phyloP scores from a whole-genome alignment of 1,140 invertebrate genomes.

The Drosophila malerkotliana region DNA sequence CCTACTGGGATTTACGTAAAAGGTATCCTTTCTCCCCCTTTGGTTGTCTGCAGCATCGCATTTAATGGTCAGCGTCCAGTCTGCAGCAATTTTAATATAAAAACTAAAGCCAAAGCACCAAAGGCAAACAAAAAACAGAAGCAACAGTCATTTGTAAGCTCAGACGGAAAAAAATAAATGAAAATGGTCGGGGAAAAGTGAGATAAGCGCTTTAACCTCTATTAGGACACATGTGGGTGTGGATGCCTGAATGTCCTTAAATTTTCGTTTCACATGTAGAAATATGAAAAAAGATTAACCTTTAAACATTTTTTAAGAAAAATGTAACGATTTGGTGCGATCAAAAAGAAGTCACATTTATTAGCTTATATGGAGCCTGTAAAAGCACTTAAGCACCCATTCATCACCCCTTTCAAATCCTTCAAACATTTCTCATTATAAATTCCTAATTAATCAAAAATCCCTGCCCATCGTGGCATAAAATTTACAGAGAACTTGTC shows the following conservation, averaged over 20 bases:
- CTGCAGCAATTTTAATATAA: constrained; percentile 77
- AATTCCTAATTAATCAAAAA: constrained; percentile 69
- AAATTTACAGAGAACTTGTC: constrained; percentile 62
- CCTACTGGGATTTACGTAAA: constrained; percentile 77
- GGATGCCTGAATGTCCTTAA: constrained; percentile 4
- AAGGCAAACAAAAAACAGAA: constrained; percentile 49
- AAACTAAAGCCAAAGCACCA: constrained; percentile 61
- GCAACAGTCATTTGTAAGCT: constrained; percentile 60
- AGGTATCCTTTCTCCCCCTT: constrained; percentile 51
- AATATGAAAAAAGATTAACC: neutral
- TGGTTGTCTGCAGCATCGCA: constrained; percentile 56
- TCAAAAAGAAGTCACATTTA: neutral
- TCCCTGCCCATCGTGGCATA: constrained; percentile 55
- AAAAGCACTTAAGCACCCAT: constrained; percentile 25
- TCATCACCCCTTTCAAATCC: constrained; percentile 6
- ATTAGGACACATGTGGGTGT: constrained; percentile 39
- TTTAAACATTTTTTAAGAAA: neutral
- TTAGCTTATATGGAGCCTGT: neutral
- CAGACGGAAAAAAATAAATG: constrained; percentile 41
- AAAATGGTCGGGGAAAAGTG: constrained; percentile 40
- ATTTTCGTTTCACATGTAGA: neutral
- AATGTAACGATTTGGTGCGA: neutral
- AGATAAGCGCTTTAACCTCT: constrained; percentile 77
- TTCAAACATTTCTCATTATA: constrained; percentile 27
- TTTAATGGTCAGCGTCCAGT: constrained; percentile 73